A percentile compares a stretch with the other conserved stretches of the same genome.
These are phyloP conservation scores for Hippolais icterina DNA, from an alignment of 2,113 vertebrate species.

Conservation along the genomic window DNA sequence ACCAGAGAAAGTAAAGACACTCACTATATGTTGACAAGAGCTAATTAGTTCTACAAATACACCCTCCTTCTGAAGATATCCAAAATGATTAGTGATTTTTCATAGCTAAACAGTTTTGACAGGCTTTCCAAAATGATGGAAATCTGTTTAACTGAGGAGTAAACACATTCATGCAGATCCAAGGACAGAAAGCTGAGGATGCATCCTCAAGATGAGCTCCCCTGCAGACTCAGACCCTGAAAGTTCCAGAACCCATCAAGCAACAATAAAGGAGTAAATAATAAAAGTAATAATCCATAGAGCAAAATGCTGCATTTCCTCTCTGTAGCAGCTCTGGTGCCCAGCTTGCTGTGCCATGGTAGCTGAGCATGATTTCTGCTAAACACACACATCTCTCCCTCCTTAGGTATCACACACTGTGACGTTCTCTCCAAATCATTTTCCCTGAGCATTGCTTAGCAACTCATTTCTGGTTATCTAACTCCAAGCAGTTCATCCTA, in stretches of 20 bases:
- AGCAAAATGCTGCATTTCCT: background rate
- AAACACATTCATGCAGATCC: background rate
- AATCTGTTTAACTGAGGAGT: background rate
- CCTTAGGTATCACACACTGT: background rate
- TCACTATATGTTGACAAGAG: background rate
- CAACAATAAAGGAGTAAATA: background rate
- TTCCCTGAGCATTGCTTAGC: background rate
- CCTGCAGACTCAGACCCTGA: background rate
- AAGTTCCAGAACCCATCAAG: background rate
- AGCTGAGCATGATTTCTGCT: background rate
- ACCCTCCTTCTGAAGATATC: background rate
- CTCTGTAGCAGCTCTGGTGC: background rate
- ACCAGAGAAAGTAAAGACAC: background rate
- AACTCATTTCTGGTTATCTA: background rate
- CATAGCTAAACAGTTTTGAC: conserved; percentile 39
- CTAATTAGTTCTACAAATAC: conserved; percentile 52
- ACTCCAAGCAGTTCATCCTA: background rate
- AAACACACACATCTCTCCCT: background rate
- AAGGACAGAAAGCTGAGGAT: background rate
- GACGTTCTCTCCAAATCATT: background rate
- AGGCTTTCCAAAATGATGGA: conserved; percentile 34
- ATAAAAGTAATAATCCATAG: background rate
- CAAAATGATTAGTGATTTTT: conserved; percentile 21
- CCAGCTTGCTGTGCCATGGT: background rate
- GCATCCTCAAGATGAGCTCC: background rate